Conservation (phyloP, 2,113 vertebrate species). For the Puffinus mauretanicus region DNA sequence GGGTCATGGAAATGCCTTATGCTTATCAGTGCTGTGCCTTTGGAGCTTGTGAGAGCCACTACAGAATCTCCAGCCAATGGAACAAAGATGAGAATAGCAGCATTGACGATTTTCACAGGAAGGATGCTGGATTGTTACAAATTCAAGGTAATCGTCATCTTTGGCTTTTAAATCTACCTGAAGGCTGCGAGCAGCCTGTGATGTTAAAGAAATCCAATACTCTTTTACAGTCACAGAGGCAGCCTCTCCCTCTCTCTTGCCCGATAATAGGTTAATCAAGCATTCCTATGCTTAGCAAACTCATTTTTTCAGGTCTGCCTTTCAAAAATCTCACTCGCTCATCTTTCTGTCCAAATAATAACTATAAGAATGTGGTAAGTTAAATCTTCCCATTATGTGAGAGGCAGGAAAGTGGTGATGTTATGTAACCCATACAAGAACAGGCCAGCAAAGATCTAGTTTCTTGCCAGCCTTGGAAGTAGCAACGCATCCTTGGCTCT, state of each 20-base stretch:
- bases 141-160: constrained; percentile 73
- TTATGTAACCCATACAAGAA: background rate
- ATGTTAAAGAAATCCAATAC: background rate
- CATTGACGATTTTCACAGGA: constrained; percentile 72
- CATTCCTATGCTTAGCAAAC: background rate
- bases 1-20: constrained; percentile 92
- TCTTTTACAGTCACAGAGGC: background rate
- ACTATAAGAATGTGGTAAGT: background rate
- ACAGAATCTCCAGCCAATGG: constrained; percentile 75
- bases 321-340: background rate
- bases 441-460: background rate
- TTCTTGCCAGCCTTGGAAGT: background rate
- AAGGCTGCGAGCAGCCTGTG: background rate
- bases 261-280: background rate
- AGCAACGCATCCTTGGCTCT: background rate
- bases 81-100: constrained; percentile 78
- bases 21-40: constrained; percentile 94
- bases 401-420: background rate
- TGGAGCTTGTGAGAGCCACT: constrained; percentile 80
- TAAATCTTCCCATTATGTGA: background rate
- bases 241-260: background rate
- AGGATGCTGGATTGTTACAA: constrained; percentile 74
- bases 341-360: background rate
- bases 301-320: background rate
- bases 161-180: background rate